Base-by-base conservation (phyloP, 2,113 vertebrate genomes). In the Urocynchramus pylzowi region DNA sequence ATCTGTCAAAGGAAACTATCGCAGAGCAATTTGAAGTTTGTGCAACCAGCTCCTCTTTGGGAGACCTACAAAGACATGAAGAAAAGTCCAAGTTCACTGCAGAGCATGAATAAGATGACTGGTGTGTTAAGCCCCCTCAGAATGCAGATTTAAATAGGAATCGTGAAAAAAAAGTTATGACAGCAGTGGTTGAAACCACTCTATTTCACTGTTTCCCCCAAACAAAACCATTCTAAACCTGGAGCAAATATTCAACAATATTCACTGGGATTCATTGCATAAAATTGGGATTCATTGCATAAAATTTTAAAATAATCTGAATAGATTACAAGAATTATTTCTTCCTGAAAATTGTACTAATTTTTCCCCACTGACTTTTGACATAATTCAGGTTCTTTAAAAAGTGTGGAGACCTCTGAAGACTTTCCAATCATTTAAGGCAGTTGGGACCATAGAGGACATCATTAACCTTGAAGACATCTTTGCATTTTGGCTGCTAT, bases 1-100 rank as follows among this genome's bases (percentile, higher is more conserved):
- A 91, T 90, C 92, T 92, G 92, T 95, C 92, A 92, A 65, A 92
- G 90, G 73, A 89, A 95, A 95, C 77, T 95, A 92, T 50, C 3
- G 6, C 26, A 54, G 39, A 91, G 50, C 31, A 88, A 41, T 23
- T 61, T 86, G 79, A 95, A 82, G 79, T 80, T 78, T 88, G 44
- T 81, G 67, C 53, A 41, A 89, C 83, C 73, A 95, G 64, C 22
- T 90, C 73, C 88, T 92, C 65, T 60, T 79, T 81, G n/a, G 76
- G 75, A 89, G 67, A 77, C 47, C 39, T 50, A 47, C 50, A 74
- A 63, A 90, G 26, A 37, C 88, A 78, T 3, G 31, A 73, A 63
- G 87, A 63, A 73, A 93, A 91, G 47, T 49, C 68, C n/a, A 78
- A 74, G 79, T 47, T 84, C 57, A 33, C 16, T 49, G 28, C 30